Evolutionary conservation across 2,888 invertebrate genomes (phyloP), one percentile per base, ranked within the genome.

Genomic region (Apoda limacodes): DNA sequence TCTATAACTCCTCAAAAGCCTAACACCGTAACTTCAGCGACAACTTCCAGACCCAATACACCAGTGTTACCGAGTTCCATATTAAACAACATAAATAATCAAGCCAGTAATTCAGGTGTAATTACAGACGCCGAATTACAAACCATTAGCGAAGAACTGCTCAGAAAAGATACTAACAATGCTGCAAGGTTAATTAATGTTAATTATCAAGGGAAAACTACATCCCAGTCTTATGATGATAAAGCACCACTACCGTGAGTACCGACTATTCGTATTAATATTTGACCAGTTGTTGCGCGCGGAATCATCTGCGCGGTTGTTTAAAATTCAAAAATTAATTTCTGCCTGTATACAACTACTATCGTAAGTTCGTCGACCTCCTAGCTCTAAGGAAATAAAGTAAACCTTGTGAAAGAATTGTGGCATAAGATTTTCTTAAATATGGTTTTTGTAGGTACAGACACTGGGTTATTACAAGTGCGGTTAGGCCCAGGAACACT

Each of bases 211-310:
- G 88, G 87, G 40, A 85, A 85, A 59, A 92, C 92, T 0, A 83
- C 86, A 2, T 88, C 90, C 5, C 83, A 83, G 27, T 88, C 87
- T 9, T 71, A 69, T 30, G 82, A 72, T 9, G 93, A 93, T 57
- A 86, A 88, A 61, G 91, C 93, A 5, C 85, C 91, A 13, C 65
- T 82, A 45, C 88, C 89, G 92, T 93, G 82, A 86, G 88, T 76
- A 35, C 17, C n/a, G n/a, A n/a, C n/a, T n/a, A n/a, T n/a, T n/a
- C n/a, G n/a, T n/a, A n/a, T n/a, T n/a, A n/a, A n/a, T n/a, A n/a
- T n/a, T n/a, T n/a, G n/a, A n/a, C n/a, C n/a, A n/a, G n/a, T n/a
- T n/a, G n/a, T n/a, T n/a, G n/a, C n/a, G n/a, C n/a, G n/a, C n/a
- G n/a, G n/a, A n/a, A n/a, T n/a, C n/a, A n/a, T n/a, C n/a, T n/a